phyloP scores from a whole-genome alignment of 2,113 vertebrate genomes.

The Panthera leo region DNA sequence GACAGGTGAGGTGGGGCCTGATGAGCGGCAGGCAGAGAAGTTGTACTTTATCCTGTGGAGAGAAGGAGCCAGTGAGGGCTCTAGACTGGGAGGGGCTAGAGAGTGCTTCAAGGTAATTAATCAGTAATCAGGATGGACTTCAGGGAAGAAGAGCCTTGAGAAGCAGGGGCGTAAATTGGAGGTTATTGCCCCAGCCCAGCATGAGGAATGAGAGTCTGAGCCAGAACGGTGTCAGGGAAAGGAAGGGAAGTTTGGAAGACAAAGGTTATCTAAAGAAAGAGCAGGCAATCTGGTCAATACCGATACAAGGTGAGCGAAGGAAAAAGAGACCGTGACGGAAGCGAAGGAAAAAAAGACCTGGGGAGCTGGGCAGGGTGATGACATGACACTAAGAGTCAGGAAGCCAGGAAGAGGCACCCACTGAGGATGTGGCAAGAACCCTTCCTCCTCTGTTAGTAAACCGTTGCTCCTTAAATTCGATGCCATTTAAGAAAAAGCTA shows the following conservation, averaged over 20 bases:
- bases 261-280: neutral
- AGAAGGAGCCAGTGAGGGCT: neutral
- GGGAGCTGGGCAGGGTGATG: neutral
- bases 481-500: neutral
- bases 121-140: neutral
- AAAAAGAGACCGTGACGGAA: neutral
- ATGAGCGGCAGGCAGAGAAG: neutral
- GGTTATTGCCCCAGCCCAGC: neutral
- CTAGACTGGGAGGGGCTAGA: neutral
- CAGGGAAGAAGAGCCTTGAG: neutral
- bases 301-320: neutral
- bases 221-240: neutral
- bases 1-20: neutral
- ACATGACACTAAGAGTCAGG: neutral
- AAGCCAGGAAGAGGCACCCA: neutral
- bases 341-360: neutral
- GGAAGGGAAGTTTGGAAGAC: neutral
- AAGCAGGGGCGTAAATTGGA: neutral
- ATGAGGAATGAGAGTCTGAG: neutral
- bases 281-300: neutral
- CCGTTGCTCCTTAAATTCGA: neutral
- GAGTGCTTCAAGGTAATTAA: neutral
- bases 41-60: slow-evolving; percentile 47
- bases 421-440: neutral
- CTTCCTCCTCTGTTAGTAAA: neutral